phyloP scores from a whole-genome alignment of 2,888 invertebrate species.

The Pinctada fucata region DNA sequence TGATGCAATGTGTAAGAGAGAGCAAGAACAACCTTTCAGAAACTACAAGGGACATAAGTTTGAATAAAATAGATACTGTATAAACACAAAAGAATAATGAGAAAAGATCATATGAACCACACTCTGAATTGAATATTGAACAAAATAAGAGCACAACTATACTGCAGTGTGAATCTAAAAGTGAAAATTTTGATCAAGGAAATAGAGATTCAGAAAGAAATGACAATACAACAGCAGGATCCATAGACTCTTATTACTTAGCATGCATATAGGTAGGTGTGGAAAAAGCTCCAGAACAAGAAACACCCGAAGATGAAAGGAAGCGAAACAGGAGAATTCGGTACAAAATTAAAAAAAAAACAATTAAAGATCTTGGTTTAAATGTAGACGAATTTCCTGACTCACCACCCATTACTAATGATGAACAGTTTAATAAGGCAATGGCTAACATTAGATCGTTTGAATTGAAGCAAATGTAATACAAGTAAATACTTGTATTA shows the following conservation, averaged over 20 bases:
- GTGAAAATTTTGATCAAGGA: no score
- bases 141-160: no score
- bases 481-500: conserved; percentile 25
- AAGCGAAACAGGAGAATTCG: conserved; percentile 9
- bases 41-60: no score
- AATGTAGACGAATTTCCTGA: conserved; percentile 14
- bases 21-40: no score
- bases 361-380: conserved; percentile 2
- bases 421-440: conserved; percentile 26
- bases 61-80: no score
- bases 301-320: not conserved
- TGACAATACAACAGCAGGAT: no score
- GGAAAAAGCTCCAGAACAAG: not conserved
- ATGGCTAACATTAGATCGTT: conserved; percentile 41
- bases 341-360: conserved; percentile 12
- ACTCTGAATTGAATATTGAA: no score
- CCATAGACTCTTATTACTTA: not conserved
- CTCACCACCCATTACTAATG: conserved; percentile 24
- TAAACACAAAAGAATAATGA: no score
- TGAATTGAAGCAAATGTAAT: conserved; percentile 46
- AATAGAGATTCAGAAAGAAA: no score
- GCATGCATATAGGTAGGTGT: conserved; percentile 23
- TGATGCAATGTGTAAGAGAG: no score
- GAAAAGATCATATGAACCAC: no score
- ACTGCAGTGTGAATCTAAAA: no score